Percentiles rank a stretch among this genome's conserved stretches.
phyloP scores from a whole-genome alignment of 2,888 invertebrate genomes.

The Lamellibrachia satsuma region DNA sequence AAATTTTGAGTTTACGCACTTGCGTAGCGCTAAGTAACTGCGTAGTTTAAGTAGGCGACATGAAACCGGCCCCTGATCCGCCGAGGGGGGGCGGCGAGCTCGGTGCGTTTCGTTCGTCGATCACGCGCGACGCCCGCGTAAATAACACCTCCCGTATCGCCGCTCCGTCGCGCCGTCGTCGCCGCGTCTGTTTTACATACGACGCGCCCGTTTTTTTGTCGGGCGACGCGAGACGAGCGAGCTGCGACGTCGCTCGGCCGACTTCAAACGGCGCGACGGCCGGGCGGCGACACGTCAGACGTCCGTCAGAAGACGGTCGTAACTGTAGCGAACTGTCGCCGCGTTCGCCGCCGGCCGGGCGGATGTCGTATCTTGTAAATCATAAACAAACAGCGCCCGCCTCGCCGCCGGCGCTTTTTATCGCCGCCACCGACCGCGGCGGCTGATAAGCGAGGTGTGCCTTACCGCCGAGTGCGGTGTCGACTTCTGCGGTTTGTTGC shows the following conservation, averaged over 20 bases:
- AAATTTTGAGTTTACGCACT: too few species aligned
- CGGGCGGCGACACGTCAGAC: neutral
- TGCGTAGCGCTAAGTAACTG: too few species aligned
- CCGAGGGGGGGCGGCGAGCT: too few species aligned
- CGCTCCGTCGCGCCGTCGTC: neutral
- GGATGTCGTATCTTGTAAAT: constrained; percentile 17
- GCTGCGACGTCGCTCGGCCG: neutral
- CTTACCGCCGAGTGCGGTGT: neutral
- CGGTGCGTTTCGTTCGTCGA: neutral
- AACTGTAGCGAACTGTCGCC: neutral
- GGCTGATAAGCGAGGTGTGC: constrained; percentile 13
- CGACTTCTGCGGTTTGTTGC: constrained; percentile 11
- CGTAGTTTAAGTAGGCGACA: too few species aligned
- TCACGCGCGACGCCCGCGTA: neutral
- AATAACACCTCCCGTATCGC: neutral
- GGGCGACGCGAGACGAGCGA: neutral
- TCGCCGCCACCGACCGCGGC: constrained; percentile 17
- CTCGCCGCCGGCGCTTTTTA: constrained; percentile 13
- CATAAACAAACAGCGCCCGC: neutral
- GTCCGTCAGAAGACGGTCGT: neutral
- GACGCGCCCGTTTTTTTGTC: neutral
- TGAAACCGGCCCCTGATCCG: neutral
- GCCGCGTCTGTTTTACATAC: neutral
- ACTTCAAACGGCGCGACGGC: neutral
- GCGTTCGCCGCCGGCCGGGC: neutral